Percentiles rank a stretch among this genome's conserved stretches.
Conservation (phyloP, 2,113 vertebrate genomes). For the Pituophis catenifer region DNA sequence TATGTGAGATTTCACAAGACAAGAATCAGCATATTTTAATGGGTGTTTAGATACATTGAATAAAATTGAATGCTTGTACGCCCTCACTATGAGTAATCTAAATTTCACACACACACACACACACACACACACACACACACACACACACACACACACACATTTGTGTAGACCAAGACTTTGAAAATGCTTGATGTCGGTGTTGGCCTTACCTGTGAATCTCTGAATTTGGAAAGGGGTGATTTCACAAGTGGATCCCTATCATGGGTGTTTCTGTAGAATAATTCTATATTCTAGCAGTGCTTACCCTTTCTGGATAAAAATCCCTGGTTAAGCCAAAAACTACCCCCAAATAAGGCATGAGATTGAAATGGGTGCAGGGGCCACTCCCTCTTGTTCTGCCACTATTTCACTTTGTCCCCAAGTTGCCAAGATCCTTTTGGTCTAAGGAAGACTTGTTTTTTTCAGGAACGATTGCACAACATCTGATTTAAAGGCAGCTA, state of each 20-base stretch:
- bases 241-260: neutral
- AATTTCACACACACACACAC: neutral
- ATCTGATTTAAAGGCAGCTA: neutral
- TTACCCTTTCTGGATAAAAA: neutral
- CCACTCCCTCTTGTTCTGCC: neutral
- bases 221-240: neutral
- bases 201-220: neutral
- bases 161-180: neutral
- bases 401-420: neutral
- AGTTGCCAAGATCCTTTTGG: neutral
- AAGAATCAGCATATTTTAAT: conserved; percentile 13
- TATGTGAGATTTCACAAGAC: neutral
- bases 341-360: neutral
- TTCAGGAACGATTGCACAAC: neutral
- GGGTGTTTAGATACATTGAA: conserved; percentile 8
- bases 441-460: neutral
- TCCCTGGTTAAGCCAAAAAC: neutral
- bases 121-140: no score
- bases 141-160: neutral
- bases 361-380: neutral
- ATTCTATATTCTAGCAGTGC: neutral
- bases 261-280: neutral
- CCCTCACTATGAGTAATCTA: neutral
- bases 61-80: conserved; percentile 23
- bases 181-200: neutral